Percentiles rank a stretch among this genome's conserved stretches.
phyloP scores from a whole-genome alignment of 1,140 invertebrate genomes.

The Sinella curviseta region DNA sequence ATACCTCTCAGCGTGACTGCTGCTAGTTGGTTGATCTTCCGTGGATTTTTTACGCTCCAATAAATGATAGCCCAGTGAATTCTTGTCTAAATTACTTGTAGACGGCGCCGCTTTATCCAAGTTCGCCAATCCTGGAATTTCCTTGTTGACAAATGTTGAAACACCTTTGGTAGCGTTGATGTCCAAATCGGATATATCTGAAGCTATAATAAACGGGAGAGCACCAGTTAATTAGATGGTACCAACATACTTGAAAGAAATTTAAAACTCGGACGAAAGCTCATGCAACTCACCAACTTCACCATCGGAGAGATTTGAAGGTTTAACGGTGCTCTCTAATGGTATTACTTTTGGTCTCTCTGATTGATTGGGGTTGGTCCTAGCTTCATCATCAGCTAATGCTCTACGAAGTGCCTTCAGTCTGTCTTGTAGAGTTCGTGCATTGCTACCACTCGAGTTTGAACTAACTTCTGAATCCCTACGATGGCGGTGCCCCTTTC shows the following conservation, averaged over 20 bases:
- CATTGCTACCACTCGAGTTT: neutral
- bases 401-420: neutral
- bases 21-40: no score
- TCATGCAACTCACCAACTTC: conserved; percentile 3
- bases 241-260: no score
- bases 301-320: neutral
- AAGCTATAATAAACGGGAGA: neutral
- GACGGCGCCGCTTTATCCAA: neutral
- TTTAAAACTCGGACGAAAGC: neutral
- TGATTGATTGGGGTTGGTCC: neutral
- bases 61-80: neutral
- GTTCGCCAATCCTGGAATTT: neutral
- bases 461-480: neutral
- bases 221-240: no score
- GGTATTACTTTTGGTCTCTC: neutral
- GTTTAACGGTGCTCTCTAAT: neutral
- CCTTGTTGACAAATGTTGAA: neutral
- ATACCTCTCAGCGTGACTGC: no score
- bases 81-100: neutral
- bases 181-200: neutral
- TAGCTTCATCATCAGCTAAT: neutral
- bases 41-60: neutral
- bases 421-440: neutral
- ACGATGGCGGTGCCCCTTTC: no score
- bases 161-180: neutral